Base-by-base conservation (phyloP, 2,113 vertebrate genomes). In the Erpornis zantholeuca region DNA sequence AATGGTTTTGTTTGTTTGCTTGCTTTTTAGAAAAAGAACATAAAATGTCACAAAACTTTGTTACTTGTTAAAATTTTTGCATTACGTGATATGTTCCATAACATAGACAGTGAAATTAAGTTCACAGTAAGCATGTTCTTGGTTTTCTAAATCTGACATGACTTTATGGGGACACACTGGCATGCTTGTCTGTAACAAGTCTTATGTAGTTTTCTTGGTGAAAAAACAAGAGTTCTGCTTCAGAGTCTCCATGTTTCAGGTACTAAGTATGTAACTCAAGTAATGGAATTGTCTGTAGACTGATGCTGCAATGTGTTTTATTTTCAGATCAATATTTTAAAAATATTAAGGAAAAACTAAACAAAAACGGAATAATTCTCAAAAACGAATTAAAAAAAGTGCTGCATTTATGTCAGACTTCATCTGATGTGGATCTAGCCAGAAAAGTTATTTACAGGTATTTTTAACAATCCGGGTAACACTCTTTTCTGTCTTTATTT, bases 401-500 rank as follows among this genome's bases (percentile, higher is more conserved):
- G 36, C 98, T 99, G 49, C 98, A 99, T 97, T 81, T 99, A 59
- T 99, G 99, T 93, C 97, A 99, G 40, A 98, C 97, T 80, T 94
- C 95, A 42, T 98, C 98, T 3, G 99, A 99, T 52, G 86, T 99
- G 96, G 96, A 97, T 78, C 92, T 98, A 45, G 99, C 98, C 76
- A 99, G 97, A 97, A 95, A 97, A 90, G 98, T 97, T 69, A 99
- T 99, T 86, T 98, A 98, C 86, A 99, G 98, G 99, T 99, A 97
- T 81, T 65, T 88, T 78, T 81, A 63, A 61, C 59, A 86, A 47
- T 57, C 47, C 81, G 88, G 60, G 56, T 95, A 92, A 79, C 4
- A 5, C 17, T 38, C 9, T 79, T 63, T 83, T 49, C 21, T 90
- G 19, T 76, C 14, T 85, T 85, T 49, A 9, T 65, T 82, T 69